Evolutionary conservation across 37 sponge, comb jelly and placozoan species (phyloP), one percentile per base, ranked within the genome.

Genomic region (Corticium candelabrum): DNA sequence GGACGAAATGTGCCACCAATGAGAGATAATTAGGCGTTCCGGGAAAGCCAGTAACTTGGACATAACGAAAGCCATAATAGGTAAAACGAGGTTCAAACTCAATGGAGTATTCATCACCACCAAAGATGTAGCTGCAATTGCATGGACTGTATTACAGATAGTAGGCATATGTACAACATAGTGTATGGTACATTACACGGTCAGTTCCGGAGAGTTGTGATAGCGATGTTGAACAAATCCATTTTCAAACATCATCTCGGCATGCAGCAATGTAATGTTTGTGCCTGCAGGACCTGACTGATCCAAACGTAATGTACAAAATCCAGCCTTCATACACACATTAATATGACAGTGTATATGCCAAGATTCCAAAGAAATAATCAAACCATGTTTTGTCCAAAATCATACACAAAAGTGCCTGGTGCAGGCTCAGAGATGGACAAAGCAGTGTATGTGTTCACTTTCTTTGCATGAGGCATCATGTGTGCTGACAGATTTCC

Each of bases 111-210:
- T 7, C 33, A 4, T 34, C 21, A 5, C 31, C 73, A 70, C 36
- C 73, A 70, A 70, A 70, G 36, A 70, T 70, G 36, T 70, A 70
- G 5, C 73, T 70, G 33, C 73, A 15, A 70, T 70, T 30, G 73
- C 5, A n/a, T n/a, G n/a, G n/a, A n/a, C n/a, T n/a, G n/a, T 7
- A 70, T 5, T 29, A 70, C 5, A 29, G 33, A 7, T 29, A 70
- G 5, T 4, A 34, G 31, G 73, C 5, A 29, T 5, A 70, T 4
- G 73, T 4, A 34, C 21, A 27, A 27, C 15, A 27, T 11, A 21
- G 15, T 21, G 21, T 11, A 21, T 11, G 62, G 21, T 15, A 35
- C 4, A 7, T 70, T 15, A 70, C 73, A 15, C 21, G 73, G 73
- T 29, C 5, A 29, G 73, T 15, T 70, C 73, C 4, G 73, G 29